These are phyloP conservation scores for Argopecten irradians DNA, from an alignment of 1,140 invertebrate genomes.

Conservation along the genomic window DNA sequence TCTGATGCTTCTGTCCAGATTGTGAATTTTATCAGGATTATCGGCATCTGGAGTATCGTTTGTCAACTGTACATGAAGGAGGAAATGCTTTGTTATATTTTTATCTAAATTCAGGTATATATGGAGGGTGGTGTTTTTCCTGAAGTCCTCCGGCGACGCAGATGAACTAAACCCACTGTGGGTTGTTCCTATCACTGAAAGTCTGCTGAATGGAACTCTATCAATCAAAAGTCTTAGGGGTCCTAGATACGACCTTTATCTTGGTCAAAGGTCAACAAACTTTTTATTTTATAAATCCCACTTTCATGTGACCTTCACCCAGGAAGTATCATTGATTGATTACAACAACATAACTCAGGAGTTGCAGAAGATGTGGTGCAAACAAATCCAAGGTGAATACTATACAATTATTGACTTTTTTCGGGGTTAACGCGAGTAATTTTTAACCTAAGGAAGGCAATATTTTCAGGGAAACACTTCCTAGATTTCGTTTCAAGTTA, in stretches of 20 bases:
- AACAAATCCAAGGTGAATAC: slow-evolving; percentile 13
- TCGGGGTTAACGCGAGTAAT: too few relatives aligned
- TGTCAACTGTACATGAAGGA: too few relatives aligned
- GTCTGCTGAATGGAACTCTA: background rate
- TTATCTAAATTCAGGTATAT: slow-evolving; percentile 2
- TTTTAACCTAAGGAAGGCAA: too few relatives aligned
- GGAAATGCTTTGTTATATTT: too few relatives aligned
- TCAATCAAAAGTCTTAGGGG: background rate
- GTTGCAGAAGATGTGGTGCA: slow-evolving; percentile 28
- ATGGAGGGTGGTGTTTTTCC: slow-evolving; percentile 45
- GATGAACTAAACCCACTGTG: slow-evolving; percentile 25
- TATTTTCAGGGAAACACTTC: too few relatives aligned
- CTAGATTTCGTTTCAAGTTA: too few relatives aligned
- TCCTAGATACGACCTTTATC: slow-evolving; percentile 30
- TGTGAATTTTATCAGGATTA: too few relatives aligned
- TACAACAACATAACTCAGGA: slow-evolving; percentile 24
- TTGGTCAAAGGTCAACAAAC: background rate
- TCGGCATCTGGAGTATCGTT: too few relatives aligned
- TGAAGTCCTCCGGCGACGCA: background rate
- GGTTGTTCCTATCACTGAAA: slow-evolving; percentile 31
- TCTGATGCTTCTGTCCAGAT: too few relatives aligned
- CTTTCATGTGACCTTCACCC: slow-evolving; percentile 36
- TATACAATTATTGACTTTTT: too few relatives aligned
- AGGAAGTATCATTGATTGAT: slow-evolving; percentile 40
- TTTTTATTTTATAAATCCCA: slow-evolving; percentile 9